Evolutionary conservation across 2,113 vertebrate genomes (phyloP).

Genomic region (Cyprinus carpio): DNA sequence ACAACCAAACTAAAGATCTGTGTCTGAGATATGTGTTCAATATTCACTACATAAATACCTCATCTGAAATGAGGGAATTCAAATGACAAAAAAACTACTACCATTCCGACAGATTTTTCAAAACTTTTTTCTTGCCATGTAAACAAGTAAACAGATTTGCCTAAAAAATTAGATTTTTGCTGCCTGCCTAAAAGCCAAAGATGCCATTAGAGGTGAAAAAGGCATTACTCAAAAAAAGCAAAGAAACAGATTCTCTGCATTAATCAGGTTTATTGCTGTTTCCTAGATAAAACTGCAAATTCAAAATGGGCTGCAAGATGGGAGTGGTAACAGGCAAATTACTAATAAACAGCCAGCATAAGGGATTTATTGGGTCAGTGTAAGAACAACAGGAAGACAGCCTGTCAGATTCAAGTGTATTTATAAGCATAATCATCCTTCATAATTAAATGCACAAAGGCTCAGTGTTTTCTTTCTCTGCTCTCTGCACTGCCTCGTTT

Average conservation of each 20-base stretch:
- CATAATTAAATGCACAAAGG: conserved; percentile 42
- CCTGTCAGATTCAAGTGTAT: not conserved
- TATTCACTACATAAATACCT: not conserved
- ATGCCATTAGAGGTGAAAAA: not conserved
- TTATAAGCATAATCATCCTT: conserved; percentile 26
- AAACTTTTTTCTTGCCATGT: not conserved
- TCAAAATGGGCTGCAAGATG: not conserved
- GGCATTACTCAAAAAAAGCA: not conserved
- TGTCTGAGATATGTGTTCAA: not conserved
- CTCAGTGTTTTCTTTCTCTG: conserved; percentile 31
- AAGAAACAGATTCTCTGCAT: conserved; percentile 4
- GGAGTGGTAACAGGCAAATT: not conserved
- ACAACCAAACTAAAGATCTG: not conserved
- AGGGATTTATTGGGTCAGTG: conserved; percentile 20
- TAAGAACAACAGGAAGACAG: conserved; percentile 15
- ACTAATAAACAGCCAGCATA: not conserved
- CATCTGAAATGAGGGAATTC: not conserved
- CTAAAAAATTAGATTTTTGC: not conserved
- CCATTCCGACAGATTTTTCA: not conserved
- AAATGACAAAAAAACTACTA: not conserved
- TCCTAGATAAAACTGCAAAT: not conserved
- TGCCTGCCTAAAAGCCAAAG: not conserved
- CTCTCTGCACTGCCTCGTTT: conserved; percentile 32
- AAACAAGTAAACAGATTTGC: not conserved
- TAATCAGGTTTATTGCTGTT: not conserved